phyloP scores from a whole-genome alignment of 1,140 invertebrate species.

The Ganaspis sp. region DNA sequence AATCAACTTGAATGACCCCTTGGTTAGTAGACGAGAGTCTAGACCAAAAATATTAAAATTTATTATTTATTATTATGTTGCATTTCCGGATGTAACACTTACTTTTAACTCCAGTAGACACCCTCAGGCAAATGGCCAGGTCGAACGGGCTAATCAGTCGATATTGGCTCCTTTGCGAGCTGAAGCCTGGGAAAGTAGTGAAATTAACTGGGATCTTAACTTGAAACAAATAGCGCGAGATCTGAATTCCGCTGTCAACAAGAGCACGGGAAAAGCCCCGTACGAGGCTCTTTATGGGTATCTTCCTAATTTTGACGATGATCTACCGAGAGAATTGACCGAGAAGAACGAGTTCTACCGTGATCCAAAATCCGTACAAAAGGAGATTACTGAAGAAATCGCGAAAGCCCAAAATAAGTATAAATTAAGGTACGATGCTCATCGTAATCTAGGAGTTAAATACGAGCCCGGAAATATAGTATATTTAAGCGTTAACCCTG shows the following conservation, averaged over 20 bases:
- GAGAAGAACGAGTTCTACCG: not conserved
- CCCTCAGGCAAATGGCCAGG: constrained; percentile 51
- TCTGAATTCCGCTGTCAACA: constrained; percentile 42
- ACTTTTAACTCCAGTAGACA: constrained; percentile 46
- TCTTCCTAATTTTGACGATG: constrained; percentile 26
- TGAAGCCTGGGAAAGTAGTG: not conserved
- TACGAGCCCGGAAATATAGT: constrained; percentile 41
- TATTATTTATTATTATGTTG: too few relatives aligned
- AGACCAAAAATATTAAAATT: too few relatives aligned
- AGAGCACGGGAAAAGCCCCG: constrained; percentile 43
- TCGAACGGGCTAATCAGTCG: constrained; percentile 33
- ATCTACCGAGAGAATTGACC: not conserved
- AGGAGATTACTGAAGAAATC: not conserved
- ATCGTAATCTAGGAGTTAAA: not conserved
- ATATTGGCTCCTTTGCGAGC: not conserved
- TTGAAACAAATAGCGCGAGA: constrained; percentile 38
- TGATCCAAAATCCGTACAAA: not conserved
- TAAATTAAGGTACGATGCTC: constrained; percentile 34
- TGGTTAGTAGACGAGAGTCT: too few relatives aligned
- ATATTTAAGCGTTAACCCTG: constrained; percentile 30
- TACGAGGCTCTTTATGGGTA: constrained; percentile 41
- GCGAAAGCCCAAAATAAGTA: constrained; percentile 2
- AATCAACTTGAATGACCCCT: too few relatives aligned
- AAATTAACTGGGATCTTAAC: not conserved
- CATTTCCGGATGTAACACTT: too few relatives aligned